Evolutionary conservation across 2,113 vertebrate species (phyloP).

Genomic region (Dipodomys stephensi): DNA sequence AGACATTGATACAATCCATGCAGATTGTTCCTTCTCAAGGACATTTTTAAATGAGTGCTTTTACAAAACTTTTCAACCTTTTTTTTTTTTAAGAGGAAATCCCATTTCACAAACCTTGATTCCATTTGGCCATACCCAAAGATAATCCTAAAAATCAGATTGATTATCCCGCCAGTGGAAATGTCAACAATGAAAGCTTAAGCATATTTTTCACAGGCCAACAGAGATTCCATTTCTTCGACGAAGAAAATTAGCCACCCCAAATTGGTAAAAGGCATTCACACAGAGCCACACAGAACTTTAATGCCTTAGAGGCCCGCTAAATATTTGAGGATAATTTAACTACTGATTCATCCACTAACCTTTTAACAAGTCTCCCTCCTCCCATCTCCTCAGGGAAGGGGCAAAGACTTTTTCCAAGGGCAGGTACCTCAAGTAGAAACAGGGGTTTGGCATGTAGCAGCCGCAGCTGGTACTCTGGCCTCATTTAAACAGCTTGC

Average conservation of each 20-base stretch:
- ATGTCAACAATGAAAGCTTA: constrained; percentile 54
- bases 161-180: constrained; percentile 60
- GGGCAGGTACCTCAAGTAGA: constrained; percentile 56
- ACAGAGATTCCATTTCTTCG: constrained; percentile 67
- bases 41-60: constrained; percentile 8
- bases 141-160: constrained; percentile 35
- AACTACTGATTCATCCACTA: constrained; percentile 82
- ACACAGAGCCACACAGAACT: constrained; percentile 71
- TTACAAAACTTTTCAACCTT: constrained; percentile 7
- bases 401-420: constrained; percentile 77
- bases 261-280: constrained; percentile 77
- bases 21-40: background rate
- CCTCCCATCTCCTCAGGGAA: constrained; percentile 67
- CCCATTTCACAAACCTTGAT: background rate
- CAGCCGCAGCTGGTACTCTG: constrained; percentile 69
- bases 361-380: constrained; percentile 73
- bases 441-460: constrained; percentile 65
- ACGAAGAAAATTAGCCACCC: constrained; percentile 81
- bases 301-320: constrained; percentile 78
- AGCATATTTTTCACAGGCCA: constrained; percentile 49
- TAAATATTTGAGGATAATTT: constrained; percentile 82
- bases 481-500: constrained; percentile 80
- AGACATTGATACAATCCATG: background rate
- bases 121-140: background rate
- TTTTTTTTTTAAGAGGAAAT: background rate